Base-by-base conservation (phyloP, 2,888 invertebrate species). In the Polyommatus icarus region DNA sequence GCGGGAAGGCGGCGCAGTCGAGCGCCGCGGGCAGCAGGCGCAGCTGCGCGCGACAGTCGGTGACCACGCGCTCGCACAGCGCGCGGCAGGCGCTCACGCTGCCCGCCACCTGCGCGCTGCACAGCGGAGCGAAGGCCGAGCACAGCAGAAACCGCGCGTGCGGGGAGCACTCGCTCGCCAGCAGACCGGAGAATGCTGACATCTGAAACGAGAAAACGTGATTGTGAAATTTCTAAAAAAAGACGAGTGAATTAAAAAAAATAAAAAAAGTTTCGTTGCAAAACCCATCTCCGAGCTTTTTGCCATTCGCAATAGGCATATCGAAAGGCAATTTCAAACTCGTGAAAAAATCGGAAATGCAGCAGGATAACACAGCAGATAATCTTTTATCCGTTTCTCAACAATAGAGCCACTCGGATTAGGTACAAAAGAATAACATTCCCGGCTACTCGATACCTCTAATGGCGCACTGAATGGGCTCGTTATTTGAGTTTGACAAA, bases 81-180 rank as follows among this genome's bases (percentile, higher is more conserved):
- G 97, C 96, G 80, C 97, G 95, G 91, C 98, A 98, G 12, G 98
- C 97, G 79, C 97, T 97, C 80, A 98, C 97, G 67, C 97, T 96
- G 83, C 97, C 97, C 40, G 97, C 96, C 81, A 97, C 97, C 89
- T 98, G 96, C 85, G 97, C 97, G 50, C 98, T 97, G 91, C 98
- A 99, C 89, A 99, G 96, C 59, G 98, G 98, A 12, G 97, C 97
- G 90, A 97, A 97, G 77, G 98, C 96, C 20, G 98, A 97, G 93
- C 98, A 99, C 80, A 99, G 95, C 86, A 98, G 96, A 90, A 98
- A 97, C 82, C 97, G 95, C 71, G 98, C 95, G 85, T 97, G 96
- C 78, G 95, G 94, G 5, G 98, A 98, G 87, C 98, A 98, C 77
- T 96, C 96, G 85, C 96, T 96, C 82, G 97, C 95, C 78, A 98